phyloP scores from a whole-genome alignment of 2,888 invertebrate species.

The Cyclophora punctaria region DNA sequence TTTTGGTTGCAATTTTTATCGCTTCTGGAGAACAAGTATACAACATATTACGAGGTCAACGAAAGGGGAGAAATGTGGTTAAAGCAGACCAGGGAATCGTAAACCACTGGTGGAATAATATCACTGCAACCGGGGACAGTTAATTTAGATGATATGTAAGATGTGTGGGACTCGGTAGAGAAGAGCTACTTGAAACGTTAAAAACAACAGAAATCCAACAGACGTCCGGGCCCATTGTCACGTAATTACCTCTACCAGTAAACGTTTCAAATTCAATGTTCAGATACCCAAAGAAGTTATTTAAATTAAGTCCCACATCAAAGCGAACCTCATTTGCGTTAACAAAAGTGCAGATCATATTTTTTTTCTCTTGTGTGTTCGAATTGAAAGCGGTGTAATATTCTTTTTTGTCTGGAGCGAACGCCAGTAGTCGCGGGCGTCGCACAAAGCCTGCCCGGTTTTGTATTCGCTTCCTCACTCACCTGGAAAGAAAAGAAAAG shows the following conservation, averaged over 20 bases:
- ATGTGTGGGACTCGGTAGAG: too few relatives aligned
- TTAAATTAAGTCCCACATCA: conserved; percentile 59
- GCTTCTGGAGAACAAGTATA: conserved; percentile 22
- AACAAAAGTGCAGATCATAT: conserved; percentile 70
- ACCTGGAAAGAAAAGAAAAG: conserved; percentile 73
- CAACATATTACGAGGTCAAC: conserved; percentile 24
- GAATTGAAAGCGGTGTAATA: conserved; percentile 69
- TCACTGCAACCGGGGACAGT: too few relatives aligned
- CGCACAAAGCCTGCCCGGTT: conserved; percentile 57
- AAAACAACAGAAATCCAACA: not conserved
- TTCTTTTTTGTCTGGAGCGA: conserved; percentile 59
- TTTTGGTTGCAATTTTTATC: conserved; percentile 22
- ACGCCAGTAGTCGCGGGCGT: conserved; percentile 35
- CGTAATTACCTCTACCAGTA: conserved; percentile 26
- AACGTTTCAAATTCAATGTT: conserved; percentile 22
- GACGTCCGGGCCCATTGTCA: conserved; percentile 26
- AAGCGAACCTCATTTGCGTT: conserved; percentile 69
- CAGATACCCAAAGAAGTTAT: conserved; percentile 43
- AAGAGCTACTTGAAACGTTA: too few relatives aligned
- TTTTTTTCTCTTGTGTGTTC: conserved; percentile 60
- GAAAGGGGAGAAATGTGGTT: conserved; percentile 23
- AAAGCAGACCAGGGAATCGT: not conserved
- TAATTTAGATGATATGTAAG: too few relatives aligned
- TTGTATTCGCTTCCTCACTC: conserved; percentile 67
- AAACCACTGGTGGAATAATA: too few relatives aligned